Evolutionary conservation across 92 coral and sea anemone genomes (phyloP).

Genomic region (Palythoa grandiflora): DNA sequence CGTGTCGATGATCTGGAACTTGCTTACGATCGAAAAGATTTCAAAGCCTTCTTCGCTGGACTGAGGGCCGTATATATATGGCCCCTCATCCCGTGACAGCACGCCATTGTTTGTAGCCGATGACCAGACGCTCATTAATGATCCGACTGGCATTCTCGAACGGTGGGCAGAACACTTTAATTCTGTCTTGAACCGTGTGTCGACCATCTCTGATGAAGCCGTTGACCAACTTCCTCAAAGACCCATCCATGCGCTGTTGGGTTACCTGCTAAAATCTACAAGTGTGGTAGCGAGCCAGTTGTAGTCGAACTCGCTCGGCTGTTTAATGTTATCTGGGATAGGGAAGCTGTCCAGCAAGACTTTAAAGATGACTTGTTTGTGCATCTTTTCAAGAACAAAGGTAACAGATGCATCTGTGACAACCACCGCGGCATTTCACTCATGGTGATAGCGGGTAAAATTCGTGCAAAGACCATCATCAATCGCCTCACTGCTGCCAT

Average conservation of each 20-base stretch:
- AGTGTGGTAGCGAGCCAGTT: neutral
- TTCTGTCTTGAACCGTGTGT: no score
- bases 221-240: no score
- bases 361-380: no score
- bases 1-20: neutral
- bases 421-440: no score
- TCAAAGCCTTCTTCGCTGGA: neutral
- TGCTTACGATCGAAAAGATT: neutral
- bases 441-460: no score
- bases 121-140: neutral
- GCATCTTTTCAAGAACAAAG: neutral
- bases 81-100: neutral
- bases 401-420: no score
- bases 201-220: no score
- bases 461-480: no score
- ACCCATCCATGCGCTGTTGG: neutral
- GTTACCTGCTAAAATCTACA: neutral
- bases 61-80: neutral
- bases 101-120: neutral
- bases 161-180: neutral
- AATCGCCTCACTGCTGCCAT: no score
- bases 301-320: neutral
- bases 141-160: neutral
- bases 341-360: no score
- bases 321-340: neutral